These are phyloP conservation scores for Eubucco bourcierii DNA, from an alignment of 2,113 vertebrate species.

Conservation along the genomic window DNA sequence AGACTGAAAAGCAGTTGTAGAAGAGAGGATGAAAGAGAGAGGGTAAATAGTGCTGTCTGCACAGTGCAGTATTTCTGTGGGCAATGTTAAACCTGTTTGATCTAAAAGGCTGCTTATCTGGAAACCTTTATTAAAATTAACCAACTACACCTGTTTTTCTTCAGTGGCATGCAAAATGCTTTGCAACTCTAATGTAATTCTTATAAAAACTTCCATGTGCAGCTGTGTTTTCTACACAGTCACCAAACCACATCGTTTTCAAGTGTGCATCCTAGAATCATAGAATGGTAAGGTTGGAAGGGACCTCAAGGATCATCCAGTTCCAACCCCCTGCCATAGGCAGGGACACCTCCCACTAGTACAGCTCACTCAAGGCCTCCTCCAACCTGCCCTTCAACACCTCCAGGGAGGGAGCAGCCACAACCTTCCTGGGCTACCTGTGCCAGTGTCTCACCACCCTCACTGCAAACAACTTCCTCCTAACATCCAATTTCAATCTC, in stretches of 20 bases:
- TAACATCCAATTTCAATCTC: too few species aligned
- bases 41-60: background rate
- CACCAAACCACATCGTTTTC: background rate
- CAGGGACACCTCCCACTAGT: too few species aligned
- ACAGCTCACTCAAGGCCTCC: too few species aligned
- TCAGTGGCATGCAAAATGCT: background rate
- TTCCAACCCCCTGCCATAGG: too few species aligned
- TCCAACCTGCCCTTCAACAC: too few species aligned
- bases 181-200: background rate
- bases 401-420: too few species aligned
- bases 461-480: too few species aligned
- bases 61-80: background rate
- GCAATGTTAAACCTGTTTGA: background rate
- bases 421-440: too few species aligned
- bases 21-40: background rate
- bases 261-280: background rate
- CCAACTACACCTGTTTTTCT: background rate
- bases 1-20: background rate
- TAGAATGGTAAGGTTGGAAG: too few species aligned
- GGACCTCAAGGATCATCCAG: too few species aligned
- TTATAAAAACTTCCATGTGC: background rate
- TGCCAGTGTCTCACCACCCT: too few species aligned
- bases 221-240: background rate
- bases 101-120: background rate
- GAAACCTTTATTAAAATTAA: background rate